These are phyloP conservation scores for Sebastes nivosus DNA, from an alignment of 2,797 vertebrate genomes.

Conservation along the genomic window DNA sequence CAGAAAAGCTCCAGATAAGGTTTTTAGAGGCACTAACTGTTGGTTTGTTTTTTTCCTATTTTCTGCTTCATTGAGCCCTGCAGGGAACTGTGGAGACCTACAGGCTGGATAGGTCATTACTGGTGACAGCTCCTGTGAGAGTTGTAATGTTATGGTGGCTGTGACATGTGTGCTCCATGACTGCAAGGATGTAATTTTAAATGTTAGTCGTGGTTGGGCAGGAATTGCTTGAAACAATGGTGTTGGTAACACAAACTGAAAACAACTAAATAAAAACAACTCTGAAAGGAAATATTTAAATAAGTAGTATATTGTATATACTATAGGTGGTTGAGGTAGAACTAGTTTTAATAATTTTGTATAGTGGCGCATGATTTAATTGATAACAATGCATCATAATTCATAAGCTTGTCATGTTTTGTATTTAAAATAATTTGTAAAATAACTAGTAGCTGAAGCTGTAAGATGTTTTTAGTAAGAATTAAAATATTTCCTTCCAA, in stretches of 20 bases:
- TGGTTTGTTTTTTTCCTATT: slow-evolving; percentile 67
- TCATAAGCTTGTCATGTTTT: background rate
- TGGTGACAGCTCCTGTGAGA: slow-evolving; percentile 37
- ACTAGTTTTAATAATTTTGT: background rate
- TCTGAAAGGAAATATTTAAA: background rate
- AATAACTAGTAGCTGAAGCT: background rate
- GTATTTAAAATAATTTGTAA: background rate
- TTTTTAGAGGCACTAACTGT: slow-evolving; percentile 31
- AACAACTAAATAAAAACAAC: background rate
- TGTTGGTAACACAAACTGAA: background rate
- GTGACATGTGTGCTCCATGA: slow-evolving; percentile 28
- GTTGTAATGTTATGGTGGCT: slow-evolving; percentile 29
- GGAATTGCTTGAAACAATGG: slow-evolving; percentile 14
- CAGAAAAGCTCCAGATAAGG: slow-evolving; percentile 4
- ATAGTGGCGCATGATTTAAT: background rate
- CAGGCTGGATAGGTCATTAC: slow-evolving; percentile 59
- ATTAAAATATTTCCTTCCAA: background rate
- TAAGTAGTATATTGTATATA: background rate
- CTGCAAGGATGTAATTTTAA: slow-evolving; percentile 40
- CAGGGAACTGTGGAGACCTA: slow-evolving; percentile 40
- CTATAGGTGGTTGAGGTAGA: background rate
- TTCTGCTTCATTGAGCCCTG: slow-evolving; percentile 62
- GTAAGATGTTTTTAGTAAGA: background rate
- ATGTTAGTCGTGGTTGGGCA: slow-evolving; percentile 21
- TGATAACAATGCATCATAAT: background rate